phyloP scores from a whole-genome alignment of 35 echinoderm and acorn worm species.

The Amphiura filiformis region DNA sequence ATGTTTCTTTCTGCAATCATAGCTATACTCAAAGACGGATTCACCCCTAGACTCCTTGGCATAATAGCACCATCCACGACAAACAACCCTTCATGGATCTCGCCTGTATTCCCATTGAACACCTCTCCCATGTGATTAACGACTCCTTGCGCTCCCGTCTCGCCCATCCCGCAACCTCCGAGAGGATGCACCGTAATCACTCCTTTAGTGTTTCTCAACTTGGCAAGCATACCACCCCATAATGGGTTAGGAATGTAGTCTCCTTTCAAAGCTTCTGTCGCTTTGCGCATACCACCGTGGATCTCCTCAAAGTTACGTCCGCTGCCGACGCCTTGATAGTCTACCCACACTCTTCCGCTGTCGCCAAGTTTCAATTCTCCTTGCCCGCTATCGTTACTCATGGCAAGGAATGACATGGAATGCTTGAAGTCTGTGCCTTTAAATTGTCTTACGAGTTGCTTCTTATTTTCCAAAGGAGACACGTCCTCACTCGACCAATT shows the following conservation, averaged over 20 bases:
- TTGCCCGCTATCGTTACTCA: constrained; percentile 58
- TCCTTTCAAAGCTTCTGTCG: constrained; percentile 8
- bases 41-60: constrained; percentile 65
- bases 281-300: constrained; percentile 13
- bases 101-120: constrained; percentile 42
- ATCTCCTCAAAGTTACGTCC: constrained; percentile 55
- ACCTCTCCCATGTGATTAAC: constrained; percentile 64
- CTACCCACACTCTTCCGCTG: constrained; percentile 45
- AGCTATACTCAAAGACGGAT: constrained; percentile 56
- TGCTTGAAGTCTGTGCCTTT: constrained; percentile 48
- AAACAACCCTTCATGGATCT: constrained; percentile 33
- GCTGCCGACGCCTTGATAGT: constrained; percentile 43
- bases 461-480: constrained; percentile 47
- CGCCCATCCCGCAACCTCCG: constrained; percentile 27
- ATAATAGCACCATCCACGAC: constrained; percentile 70
- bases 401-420: constrained; percentile 58
- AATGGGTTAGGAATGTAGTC: constrained; percentile 19
- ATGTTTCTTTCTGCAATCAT: constrained; percentile 62
- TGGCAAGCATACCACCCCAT: constrained; percentile 10
- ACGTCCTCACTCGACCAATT: background rate
- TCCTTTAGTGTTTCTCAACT: background rate
- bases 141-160: constrained; percentile 27
- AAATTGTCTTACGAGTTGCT: constrained; percentile 35
- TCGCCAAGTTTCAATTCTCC: constrained; percentile 33
- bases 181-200: constrained; percentile 34